Evolutionary conservation across 2,888 invertebrate species (phyloP).

Genomic region (Lycia hirtaria): DNA sequence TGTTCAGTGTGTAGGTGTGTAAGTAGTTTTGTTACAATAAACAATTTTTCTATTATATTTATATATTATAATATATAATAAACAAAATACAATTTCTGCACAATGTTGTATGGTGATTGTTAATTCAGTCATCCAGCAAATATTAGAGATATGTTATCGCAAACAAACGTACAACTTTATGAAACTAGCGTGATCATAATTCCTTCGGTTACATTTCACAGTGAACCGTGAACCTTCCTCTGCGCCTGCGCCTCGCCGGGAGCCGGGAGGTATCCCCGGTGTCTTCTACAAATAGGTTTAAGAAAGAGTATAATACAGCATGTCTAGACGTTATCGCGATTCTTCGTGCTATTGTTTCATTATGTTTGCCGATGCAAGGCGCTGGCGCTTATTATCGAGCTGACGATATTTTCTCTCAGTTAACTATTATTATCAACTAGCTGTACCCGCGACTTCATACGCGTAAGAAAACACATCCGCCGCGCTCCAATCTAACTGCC

Average conservation of each 20-base stretch:
- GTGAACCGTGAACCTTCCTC: neutral
- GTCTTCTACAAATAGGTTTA: neutral
- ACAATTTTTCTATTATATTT: too few relatives aligned
- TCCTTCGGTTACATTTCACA: neutral
- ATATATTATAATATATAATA: too few relatives aligned
- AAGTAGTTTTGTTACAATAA: too few relatives aligned
- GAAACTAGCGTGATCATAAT: neutral
- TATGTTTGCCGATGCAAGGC: neutral
- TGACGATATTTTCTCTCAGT: neutral
- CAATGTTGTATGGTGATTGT: too few relatives aligned
- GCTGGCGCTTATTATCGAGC: neutral
- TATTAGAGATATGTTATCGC: neutral
- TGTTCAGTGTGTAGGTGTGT: too few relatives aligned
- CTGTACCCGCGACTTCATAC: too few relatives aligned
- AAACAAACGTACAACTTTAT: neutral
- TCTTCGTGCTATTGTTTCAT: neutral
- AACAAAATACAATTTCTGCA: too few relatives aligned
- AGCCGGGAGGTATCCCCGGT: neutral
- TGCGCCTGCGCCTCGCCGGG: neutral
- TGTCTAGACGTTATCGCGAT: neutral
- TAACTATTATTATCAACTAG: too few relatives aligned
- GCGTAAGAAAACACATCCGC: too few relatives aligned
- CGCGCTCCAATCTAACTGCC: too few relatives aligned
- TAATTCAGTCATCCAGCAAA: too few relatives aligned
- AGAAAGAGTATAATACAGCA: constrained; percentile 5